Conservation (phyloP, 2,113 vertebrate species). For the Cochlearius cochlearius region DNA sequence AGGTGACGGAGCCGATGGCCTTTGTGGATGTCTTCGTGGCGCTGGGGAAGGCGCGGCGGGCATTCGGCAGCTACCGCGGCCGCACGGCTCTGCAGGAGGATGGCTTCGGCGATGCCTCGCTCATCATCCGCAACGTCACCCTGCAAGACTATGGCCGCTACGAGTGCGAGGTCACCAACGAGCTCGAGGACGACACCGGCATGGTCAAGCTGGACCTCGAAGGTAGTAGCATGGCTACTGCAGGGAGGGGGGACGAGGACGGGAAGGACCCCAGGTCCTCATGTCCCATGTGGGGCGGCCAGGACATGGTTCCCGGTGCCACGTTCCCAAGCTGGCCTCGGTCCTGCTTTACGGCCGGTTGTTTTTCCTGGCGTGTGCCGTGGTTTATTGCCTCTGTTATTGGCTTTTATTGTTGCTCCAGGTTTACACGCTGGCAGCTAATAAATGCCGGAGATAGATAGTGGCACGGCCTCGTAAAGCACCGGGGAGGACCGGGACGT, state of each 20-base stretch:
- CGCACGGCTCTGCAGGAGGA: conserved; percentile 85
- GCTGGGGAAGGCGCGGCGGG: conserved; percentile 83
- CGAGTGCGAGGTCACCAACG: conserved; percentile 94
- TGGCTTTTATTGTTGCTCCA: conserved; percentile 27
- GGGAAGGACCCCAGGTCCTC: accelerated
- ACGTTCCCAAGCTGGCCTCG: accelerated
- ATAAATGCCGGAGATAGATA: neutral
- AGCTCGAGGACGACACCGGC: conserved; percentile 91
- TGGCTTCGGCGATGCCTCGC: conserved; percentile 83
- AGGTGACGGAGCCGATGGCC: conserved; percentile 84
- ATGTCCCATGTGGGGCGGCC: accelerated
- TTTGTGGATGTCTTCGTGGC: conserved; percentile 92
- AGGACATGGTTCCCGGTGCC: accelerated
- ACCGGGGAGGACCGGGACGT: accelerated
- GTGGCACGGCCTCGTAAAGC: neutral
- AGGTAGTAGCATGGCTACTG: conserved; percentile 61
- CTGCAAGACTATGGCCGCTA: conserved; percentile 94
- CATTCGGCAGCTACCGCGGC: conserved; percentile 83
- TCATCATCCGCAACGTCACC: conserved; percentile 91
- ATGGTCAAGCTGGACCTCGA: conserved; percentile 93
- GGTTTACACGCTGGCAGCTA: neutral
- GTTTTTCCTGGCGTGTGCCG: neutral
- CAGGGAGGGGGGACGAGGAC: accelerated
- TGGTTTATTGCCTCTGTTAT: neutral
- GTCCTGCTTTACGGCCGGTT: neutral